A percentile compares a stretch with the other conserved stretches of the same genome.
Evolutionary conservation across 2,113 vertebrate species (phyloP).

Genomic region (Corynorhinus townsendii): DNA sequence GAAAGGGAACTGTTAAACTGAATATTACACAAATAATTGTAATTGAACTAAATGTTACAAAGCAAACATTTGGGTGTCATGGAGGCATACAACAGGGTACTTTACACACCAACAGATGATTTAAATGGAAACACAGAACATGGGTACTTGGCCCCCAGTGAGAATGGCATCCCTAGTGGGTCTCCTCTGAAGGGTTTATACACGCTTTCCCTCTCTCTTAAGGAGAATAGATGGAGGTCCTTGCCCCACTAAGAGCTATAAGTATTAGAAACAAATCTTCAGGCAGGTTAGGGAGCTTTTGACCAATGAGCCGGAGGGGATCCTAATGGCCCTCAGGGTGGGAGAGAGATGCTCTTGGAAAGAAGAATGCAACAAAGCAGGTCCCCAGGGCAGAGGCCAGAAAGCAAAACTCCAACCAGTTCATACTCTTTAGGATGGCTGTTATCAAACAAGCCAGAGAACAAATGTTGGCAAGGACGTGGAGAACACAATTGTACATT

Average conservation of each 20-base stretch:
- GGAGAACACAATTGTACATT: background rate
- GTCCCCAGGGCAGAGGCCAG: background rate
- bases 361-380: background rate
- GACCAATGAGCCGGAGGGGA: background rate
- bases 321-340: background rate
- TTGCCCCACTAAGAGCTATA: background rate
- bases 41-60: background rate
- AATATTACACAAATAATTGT: background rate
- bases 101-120: background rate
- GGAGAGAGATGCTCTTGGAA: background rate
- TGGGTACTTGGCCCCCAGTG: background rate
- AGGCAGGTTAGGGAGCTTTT: background rate
- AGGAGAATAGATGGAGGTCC: background rate
- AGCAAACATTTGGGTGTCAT: background rate
- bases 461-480: background rate
- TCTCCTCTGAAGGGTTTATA: background rate
- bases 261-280: background rate
- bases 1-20: background rate
- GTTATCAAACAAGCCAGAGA: background rate
- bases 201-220: background rate
- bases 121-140: background rate
- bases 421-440: background rate
- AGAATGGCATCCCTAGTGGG: background rate
- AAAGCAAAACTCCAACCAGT: background rate
- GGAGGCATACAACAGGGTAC: background rate